Percentiles rank a stretch among this genome's conserved stretches.
Evolutionary conservation across 2,888 invertebrate genomes (phyloP).

Genomic region (Heliconius sara): DNA sequence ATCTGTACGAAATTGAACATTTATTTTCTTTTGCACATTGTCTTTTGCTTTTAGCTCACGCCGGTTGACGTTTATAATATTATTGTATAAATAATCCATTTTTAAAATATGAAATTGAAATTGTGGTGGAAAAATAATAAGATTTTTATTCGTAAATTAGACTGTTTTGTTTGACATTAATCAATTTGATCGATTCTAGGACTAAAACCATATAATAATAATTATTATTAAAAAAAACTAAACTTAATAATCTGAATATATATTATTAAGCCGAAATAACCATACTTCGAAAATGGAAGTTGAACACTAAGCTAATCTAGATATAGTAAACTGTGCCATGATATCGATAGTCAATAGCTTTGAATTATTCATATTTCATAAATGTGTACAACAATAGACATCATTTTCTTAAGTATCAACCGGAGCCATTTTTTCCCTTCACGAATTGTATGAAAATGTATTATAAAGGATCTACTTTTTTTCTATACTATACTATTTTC

Average conservation of each 20-base stretch:
- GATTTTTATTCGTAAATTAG: neutral
- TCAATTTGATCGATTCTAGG: neutral
- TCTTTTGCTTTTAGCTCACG: neutral
- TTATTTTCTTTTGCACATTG: neutral
- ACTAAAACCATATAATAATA: neutral
- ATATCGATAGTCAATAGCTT: neutral
- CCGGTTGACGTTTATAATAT: too few species aligned
- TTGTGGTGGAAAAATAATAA: neutral
- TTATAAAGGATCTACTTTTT: neutral
- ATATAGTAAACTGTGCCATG: neutral
- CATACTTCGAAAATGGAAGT: neutral
- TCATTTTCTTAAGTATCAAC: neutral
- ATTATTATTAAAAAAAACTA: neutral
- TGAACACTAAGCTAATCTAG: neutral
- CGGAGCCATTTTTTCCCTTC: neutral
- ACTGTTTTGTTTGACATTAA: neutral
- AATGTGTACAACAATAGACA: conserved; percentile 21
- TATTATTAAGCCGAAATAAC: too few species aligned
- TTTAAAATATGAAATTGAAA: neutral
- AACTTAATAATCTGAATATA: too few species aligned
- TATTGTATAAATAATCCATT: too few species aligned
- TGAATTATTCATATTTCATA: conserved; percentile 24
- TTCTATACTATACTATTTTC: too few species aligned
- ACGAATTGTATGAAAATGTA: neutral
- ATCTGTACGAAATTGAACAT: neutral